Evolutionary conservation across 23 tunicate genomes (phyloP), one percentile per base, ranked within the genome.

Genomic region (Styela clava): DNA sequence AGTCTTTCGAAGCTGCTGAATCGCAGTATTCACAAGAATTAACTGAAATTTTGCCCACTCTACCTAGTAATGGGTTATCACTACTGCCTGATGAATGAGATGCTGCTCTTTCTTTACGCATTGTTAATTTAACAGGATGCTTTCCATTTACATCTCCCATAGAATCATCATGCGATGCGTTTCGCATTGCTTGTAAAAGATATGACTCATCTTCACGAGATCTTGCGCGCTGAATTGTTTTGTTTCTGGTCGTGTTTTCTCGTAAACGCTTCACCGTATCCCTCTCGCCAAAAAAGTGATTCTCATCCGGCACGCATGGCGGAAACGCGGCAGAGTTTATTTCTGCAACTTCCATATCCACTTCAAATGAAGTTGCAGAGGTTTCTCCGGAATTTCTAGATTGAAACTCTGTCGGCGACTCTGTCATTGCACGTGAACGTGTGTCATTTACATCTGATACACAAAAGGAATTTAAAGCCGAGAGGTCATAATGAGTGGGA

Each of bases 1-100:
- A 91, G 87, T 91, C 97, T 83, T 91, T 91, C 1, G 97, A 91
- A 9, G 97, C 82, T 22, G 97, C 87, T 12, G 97, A 91, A 33
- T 91, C 97, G 78, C 97, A 74, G 16, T 89, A 91, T 44, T 76
- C 81, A 31, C 81, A 76, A 1, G 65, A 52, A 30, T 52, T 76
- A 2, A 20, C 77, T n/a, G 44, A 5, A 18, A 67, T 0, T 29
- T 67, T 67, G 16, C 31, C 71, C n/a, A 24, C 52, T 33, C 52
- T 25, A 1, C 24, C 32, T 22, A 34, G 9, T 34, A 31, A 1
- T 16, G 37, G 51, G 9, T 22, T 27, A 20, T 27, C 65, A 23
- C 33, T 52, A 30, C 29, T 44, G 5, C 62, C 64, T 12, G 81
- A 44, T 44, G 81, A 44, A 76, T 52, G 81, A 9, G 81, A 76